These are phyloP conservation scores for Pocillopora meandrina DNA, from an alignment of 92 coral and sea anemone genomes.

Conservation along the genomic window DNA sequence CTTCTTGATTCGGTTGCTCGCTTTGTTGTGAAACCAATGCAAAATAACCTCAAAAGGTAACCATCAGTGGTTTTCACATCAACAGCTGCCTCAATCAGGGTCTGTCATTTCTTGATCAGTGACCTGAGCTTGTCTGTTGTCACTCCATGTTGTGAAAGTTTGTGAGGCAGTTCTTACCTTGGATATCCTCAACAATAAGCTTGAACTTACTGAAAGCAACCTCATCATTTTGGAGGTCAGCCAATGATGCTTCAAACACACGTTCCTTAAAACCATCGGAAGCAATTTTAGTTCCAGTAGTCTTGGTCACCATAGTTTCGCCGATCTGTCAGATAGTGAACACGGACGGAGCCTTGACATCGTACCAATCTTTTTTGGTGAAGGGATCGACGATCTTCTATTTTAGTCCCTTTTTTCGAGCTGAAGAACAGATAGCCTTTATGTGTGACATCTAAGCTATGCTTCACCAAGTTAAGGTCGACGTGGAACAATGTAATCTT, in stretches of 20 bases:
- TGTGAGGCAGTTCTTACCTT: conserved; percentile 93
- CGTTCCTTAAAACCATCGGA: conserved; percentile 97
- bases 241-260: conserved; percentile 95
- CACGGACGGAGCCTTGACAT: conserved; percentile 99
- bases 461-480: no score
- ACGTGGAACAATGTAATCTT: no score
- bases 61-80: conserved; percentile 99
- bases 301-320: conserved; percentile 96
- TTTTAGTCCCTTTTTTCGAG: no score
- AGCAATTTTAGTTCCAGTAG: conserved; percentile 96
- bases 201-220: conserved; percentile 96
- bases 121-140: conserved; percentile 99
- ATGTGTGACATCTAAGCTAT: no score
- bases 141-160: conserved; percentile 99
- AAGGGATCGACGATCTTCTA: conserved; percentile 84
- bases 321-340: conserved; percentile 98
- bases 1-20: conserved; percentile 90
- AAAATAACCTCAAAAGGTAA: conserved; percentile 89
- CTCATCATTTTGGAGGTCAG: conserved; percentile 98
- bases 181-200: conserved; percentile 93
- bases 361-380: conserved; percentile 99
- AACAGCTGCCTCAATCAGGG: conserved; percentile 92
- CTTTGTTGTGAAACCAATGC: conserved; percentile 96
- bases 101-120: conserved; percentile 98
- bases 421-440: no score